A percentile compares a stretch with the other conserved stretches of the same genome.
These are phyloP conservation scores for Ornithorhynchus anatinus DNA, from an alignment of 2,113 vertebrate species.

Conservation along the genomic window DNA sequence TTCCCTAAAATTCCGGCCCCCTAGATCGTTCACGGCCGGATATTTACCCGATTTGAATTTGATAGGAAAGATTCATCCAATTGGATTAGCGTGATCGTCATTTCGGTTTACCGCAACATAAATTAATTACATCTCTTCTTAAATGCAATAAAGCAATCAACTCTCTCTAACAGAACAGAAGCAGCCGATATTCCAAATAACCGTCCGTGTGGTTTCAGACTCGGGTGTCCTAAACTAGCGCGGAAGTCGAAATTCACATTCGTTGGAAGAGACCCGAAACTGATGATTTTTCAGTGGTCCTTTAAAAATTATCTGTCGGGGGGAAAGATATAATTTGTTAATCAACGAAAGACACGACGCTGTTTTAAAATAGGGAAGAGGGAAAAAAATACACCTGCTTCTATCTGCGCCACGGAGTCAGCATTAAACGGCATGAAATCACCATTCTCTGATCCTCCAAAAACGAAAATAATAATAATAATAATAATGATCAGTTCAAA, in stretches of 20 bases:
- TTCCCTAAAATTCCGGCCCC: too few species aligned
- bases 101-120: background rate
- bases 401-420: background rate
- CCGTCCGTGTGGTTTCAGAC: slow-evolving; percentile 11
- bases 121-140: background rate
- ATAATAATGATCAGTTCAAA: background rate
- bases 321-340: background rate
- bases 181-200: background rate
- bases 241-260: slow-evolving; percentile 8
- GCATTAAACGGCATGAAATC: background rate
- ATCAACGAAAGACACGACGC: background rate
- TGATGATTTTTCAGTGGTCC: background rate
- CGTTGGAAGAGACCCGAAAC: slow-evolving; percentile 18
- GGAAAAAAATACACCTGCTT: slow-evolving; percentile 6
- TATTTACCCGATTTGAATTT: background rate
- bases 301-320: background rate
- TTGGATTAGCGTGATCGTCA: too few species aligned
- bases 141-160: background rate
- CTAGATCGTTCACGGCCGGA: too few species aligned
- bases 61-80: background rate
- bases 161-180: background rate
- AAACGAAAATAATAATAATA: background rate
- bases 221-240: slow-evolving; percentile 25
- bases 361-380: background rate
- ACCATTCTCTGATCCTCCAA: slow-evolving; percentile 1